Conservation (phyloP, 2,888 invertebrate species). For the Falcaria lacertinaria region DNA sequence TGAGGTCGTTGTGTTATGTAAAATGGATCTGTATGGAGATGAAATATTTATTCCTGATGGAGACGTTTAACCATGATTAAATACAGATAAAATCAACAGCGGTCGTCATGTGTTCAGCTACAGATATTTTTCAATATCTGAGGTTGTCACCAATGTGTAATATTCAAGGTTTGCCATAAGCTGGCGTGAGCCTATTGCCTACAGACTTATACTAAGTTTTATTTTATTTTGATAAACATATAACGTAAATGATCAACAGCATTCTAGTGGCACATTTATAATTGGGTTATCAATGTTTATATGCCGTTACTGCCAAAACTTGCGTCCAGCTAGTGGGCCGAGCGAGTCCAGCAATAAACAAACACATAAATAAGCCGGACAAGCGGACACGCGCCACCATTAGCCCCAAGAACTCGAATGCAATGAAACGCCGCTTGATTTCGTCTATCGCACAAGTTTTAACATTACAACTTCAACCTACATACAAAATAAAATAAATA, state of each 20-base stretch:
- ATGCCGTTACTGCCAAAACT: neutral
- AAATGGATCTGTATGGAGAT: constrained; percentile 8
- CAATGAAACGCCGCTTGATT: neutral
- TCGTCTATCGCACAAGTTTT: neutral
- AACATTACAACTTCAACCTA: neutral
- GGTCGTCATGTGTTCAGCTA: no score
- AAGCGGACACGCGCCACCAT: constrained; percentile 31
- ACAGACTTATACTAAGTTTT: no score
- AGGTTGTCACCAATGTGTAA: no score
- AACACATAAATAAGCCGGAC: constrained; percentile 32
- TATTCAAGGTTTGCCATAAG: no score
- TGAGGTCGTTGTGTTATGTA: constrained; percentile 16
- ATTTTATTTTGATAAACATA: no score
- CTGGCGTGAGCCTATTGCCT: no score
- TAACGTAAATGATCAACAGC: neutral
- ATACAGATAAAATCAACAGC: no score
- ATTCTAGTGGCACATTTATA: neutral
- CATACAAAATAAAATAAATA: neutral
- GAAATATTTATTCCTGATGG: no score
- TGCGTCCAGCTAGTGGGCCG: constrained; percentile 7
- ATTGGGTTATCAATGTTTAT: neutral
- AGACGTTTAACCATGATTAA: no score
- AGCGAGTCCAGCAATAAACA: constrained; percentile 26
- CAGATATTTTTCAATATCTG: no score
- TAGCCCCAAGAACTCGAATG: constrained; percentile 11